Base-by-base conservation (phyloP, 2,113 vertebrate genomes). In the Scatophagus argus region DNA sequence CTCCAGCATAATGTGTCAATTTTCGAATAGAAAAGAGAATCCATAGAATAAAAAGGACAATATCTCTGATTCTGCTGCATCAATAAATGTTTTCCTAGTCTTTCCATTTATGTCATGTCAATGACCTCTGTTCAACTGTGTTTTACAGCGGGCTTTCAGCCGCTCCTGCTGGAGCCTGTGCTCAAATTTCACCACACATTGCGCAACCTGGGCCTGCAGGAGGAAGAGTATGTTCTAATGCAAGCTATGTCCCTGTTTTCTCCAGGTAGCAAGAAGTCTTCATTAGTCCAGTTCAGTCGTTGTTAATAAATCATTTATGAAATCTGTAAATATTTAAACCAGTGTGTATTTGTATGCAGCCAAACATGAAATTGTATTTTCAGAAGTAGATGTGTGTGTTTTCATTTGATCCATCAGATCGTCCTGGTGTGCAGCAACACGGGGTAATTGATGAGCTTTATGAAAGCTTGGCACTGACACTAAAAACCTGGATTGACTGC, bases 161-260 rank as follows among this genome's bases (percentile, higher is more conserved):
- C 84, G 23, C 87, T 95, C 4, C 95, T 95, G 38, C 46, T 97
- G 84, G 96, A 97, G 55, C 87, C 92, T 0, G 21, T 96, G 63
- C 87, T 95, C 49, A 94, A 82, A 64, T 97, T 97, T 79, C 97
- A 97, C 46, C 83, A 89, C 81, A 5, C 82, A 0, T 81, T 96
- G 66, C 86, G 79, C 60, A 91, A 81, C 17, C 91, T 96, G 25
- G 81, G 47, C 39, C 92, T 97, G 29, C 93, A 93, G 1, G 93
- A 89, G 12, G 87, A 89, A 47, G 89, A 91, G 76, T 90, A 90
- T 5, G 75, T 75, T 36, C 73, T 91, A 23, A 80, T 86, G 17
- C 83, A 87, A 58, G 85, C 85, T 79, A 63, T 87, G 64, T 91
- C 89, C 34, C 72, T 88, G 75, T 88, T 87, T 63, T 89, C 87